phyloP scores from a whole-genome alignment of 2,113 vertebrate genomes.

The Spea bombifrons region DNA sequence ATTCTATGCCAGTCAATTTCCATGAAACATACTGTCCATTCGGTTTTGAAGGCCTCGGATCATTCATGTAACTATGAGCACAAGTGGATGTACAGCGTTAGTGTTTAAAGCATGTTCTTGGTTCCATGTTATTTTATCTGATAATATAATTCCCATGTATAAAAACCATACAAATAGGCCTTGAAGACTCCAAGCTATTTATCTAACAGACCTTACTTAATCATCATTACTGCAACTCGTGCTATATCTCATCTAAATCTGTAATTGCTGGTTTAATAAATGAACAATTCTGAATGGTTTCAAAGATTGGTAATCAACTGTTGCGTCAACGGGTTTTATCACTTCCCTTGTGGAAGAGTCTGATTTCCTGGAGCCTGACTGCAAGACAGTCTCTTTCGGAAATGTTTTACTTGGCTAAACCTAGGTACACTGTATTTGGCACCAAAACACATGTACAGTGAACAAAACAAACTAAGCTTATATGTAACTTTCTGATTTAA shows the following conservation, averaged over 20 bases:
- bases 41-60: too few species aligned
- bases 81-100: too few species aligned
- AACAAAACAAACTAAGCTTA: too few species aligned
- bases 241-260: not conserved
- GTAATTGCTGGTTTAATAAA: not conserved
- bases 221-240: not conserved
- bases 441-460: too few species aligned
- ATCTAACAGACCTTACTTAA: not conserved
- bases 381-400: conserved; percentile 10
- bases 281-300: not conserved
- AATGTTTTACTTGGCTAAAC: conserved; percentile 14
- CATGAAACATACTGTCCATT: too few species aligned
- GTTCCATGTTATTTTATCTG: not conserved
- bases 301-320: not conserved
- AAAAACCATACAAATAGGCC: not conserved
- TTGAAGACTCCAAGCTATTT: not conserved
- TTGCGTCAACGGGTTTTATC: conserved; percentile 12
- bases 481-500: too few species aligned
- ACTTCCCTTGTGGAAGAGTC: conserved; percentile 1
- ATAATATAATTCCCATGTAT: not conserved
- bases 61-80: too few species aligned
- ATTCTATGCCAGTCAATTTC: too few species aligned
- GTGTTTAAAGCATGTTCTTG: too few species aligned
- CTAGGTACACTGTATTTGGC: too few species aligned
- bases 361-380: conserved; percentile 29